Evolutionary conservation across 2,797 vertebrate genomes (phyloP).

Genomic region (Sebastes alutus): DNA sequence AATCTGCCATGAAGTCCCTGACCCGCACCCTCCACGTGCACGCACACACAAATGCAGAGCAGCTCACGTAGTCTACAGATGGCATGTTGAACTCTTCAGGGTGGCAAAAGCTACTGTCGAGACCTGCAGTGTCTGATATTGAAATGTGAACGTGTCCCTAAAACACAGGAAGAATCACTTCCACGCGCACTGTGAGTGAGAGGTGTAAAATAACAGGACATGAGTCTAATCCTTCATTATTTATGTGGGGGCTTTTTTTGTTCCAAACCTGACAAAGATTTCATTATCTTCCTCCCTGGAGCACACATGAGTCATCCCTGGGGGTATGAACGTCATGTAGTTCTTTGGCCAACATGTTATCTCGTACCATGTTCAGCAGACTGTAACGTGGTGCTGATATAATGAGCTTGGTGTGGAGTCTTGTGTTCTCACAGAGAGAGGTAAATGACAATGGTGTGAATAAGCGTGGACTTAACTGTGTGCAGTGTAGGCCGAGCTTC

Average conservation of each 20-base stretch:
- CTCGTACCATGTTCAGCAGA: slow-evolving; percentile 5
- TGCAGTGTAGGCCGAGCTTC: background rate
- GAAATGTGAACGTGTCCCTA: slow-evolving; percentile 4
- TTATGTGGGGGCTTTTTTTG: slow-evolving; percentile 11
- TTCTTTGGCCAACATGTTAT: slow-evolving; percentile 17
- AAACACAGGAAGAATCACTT: background rate
- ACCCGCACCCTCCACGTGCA: slow-evolving; percentile 18
- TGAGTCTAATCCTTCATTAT: slow-evolving; percentile 32
- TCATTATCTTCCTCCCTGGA: slow-evolving; percentile 41
- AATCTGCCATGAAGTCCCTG: slow-evolving; percentile 57
- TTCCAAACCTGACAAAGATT: slow-evolving; percentile 37
- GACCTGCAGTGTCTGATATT: background rate
- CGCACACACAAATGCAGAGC: background rate
- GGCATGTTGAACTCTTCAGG: slow-evolving; percentile 18
- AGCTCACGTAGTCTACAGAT: slow-evolving; percentile 11
- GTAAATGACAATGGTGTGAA: slow-evolving; percentile 21
- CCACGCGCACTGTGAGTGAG: background rate
- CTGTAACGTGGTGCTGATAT: slow-evolving; percentile 7
- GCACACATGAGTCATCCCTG: slow-evolving; percentile 5
- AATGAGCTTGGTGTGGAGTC: slow-evolving; percentile 40
- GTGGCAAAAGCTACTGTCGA: background rate
- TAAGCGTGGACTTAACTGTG: background rate
- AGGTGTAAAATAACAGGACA: slow-evolving; percentile 25
- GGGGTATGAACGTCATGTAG: slow-evolving; percentile 32
- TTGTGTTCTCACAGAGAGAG: slow-evolving; percentile 9